Base-by-base conservation (phyloP, 2,797 vertebrate species). In the Merluccius polli region DNA sequence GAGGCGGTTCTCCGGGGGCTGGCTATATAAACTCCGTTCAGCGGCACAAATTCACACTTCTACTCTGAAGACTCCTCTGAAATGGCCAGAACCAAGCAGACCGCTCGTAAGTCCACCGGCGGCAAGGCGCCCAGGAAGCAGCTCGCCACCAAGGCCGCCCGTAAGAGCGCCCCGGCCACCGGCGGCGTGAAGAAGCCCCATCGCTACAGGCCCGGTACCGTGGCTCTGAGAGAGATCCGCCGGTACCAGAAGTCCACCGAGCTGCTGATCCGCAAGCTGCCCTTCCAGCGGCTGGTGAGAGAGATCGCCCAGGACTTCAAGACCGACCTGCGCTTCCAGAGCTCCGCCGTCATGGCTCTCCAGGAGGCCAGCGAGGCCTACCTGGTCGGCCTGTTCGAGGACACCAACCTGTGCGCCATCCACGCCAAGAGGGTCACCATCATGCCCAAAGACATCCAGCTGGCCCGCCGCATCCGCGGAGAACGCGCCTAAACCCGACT, bases 351-450 rank as follows among this genome's bases (percentile, higher is more conserved):
- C 0, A 59, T 59, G 52, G 52, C 52, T 24, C 52, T 59, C 24
- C 52, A 59, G 52, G 52, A 59, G 52, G 52, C 52, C 52, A 59
- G 52, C 52, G 52, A 59, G 52, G 52, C 52, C 10, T 59, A 59
- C 52, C 52, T 59, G 21, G 52, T 59, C 8, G 52, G 52, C 10
- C 52, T 59, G 52, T 59, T 59, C 52, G 52, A 59, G 52, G 52
- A 59, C 52, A 59, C 52, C 21, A 59, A 59, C 52, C 21, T 59
- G 52, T 59, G 52, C 52, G 52, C 52, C 52, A 59, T 59, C 52
- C 52, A 59, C 52, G 52, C 52, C 21, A 59, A 59, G 52, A n/a
- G 52, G 52, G 52, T 59, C n/a, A 59, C 52, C 52, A 59, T 59
- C 52, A 59, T 59, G 52, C 52, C 52, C 1, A 59, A 59, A n/a